phyloP scores from a whole-genome alignment of 2,888 invertebrate genomes.

The Cosmopolites sordidus region DNA sequence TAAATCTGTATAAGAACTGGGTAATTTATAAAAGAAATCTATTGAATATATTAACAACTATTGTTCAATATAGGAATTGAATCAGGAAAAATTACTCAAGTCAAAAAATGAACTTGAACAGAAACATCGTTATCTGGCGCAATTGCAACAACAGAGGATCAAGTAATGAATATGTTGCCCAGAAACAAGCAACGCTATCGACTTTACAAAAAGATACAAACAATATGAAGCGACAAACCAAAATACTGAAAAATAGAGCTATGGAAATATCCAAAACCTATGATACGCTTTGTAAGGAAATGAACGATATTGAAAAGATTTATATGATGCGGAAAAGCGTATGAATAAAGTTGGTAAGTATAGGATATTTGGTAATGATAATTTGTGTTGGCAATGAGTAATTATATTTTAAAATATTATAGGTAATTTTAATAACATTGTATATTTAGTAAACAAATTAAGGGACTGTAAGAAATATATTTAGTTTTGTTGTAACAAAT shows the following conservation, averaged over 20 bases:
- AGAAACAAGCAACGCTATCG: conserved; percentile 3
- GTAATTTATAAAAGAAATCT: too few species aligned
- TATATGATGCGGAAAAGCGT: neutral
- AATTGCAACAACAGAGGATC: conserved; percentile 5
- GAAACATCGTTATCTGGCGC: conserved; percentile 2
- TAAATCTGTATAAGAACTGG: too few species aligned
- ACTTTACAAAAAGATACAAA: conserved; percentile 1
- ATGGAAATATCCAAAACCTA: neutral
- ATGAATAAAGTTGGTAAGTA: neutral
- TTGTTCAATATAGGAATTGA: conserved; percentile 3
- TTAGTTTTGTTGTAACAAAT: too few species aligned
- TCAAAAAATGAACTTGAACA: conserved; percentile 1
- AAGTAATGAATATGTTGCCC: conserved; percentile 7
- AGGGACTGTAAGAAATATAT: too few species aligned
- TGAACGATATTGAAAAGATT: conserved; percentile 2
- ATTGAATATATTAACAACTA: neutral
- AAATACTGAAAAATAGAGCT: conserved; percentile 1
- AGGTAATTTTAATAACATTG: too few species aligned
- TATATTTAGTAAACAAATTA: too few species aligned
- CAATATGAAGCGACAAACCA: conserved; percentile 2
- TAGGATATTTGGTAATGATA: too few species aligned
- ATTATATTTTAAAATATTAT: too few species aligned
- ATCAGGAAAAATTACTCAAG: conserved; percentile 6
- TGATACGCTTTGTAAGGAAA: neutral
- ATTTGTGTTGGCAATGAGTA: too few species aligned